Evolutionary conservation across 2,113 vertebrate genomes (phyloP).

Genomic region (Daubentonia madagascariensis): DNA sequence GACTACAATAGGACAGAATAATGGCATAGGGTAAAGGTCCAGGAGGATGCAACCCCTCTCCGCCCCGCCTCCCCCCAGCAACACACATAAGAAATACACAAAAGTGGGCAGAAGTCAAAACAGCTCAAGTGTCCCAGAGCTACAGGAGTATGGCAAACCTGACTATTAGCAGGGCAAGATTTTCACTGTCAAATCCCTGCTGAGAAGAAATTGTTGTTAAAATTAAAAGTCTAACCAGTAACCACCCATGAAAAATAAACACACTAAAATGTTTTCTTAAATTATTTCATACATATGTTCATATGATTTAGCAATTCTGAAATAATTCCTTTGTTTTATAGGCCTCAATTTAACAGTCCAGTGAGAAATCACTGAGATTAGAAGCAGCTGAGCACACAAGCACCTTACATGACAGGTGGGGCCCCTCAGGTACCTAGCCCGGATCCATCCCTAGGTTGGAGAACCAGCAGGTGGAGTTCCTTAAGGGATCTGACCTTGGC

Average conservation of each 20-base stretch:
- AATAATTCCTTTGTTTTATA: neutral
- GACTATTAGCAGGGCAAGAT: neutral
- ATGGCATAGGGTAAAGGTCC: too few relatives aligned
- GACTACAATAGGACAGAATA: neutral
- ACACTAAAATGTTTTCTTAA: neutral
- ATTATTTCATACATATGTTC: neutral
- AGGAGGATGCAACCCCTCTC: neutral
- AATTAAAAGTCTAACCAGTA: neutral
- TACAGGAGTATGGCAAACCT: neutral
- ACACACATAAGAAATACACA: neutral
- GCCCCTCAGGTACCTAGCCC: neutral
- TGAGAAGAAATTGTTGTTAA: neutral
- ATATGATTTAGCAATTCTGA: neutral
- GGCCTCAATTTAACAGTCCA: neutral
- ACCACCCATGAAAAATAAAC: neutral
- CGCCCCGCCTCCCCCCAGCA: rapidly evolving
- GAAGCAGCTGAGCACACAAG: neutral
- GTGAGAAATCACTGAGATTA: neutral
- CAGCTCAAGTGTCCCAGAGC: neutral
- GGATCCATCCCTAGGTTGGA: neutral
- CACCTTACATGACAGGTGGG: neutral
- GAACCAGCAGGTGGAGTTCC: neutral
- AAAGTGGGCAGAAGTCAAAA: neutral
- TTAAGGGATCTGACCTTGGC: neutral
- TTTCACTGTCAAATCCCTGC: neutral